Conservation (phyloP, 2,113 vertebrate species). For the human (Homo sapiens) region GRCh38 chr6:90613001-90613500, state of each 20-base stretch:
- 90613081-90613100: conserved; percentile 41
- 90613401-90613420: conserved; percentile 60
- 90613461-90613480: conserved; percentile 51
- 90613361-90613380: conserved; percentile 65
- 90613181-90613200: conserved; percentile 42
- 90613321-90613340: conserved; percentile 56
- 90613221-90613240: background rate
- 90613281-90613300: conserved; percentile 70
- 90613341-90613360: conserved; percentile 47
- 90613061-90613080: background rate
- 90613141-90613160: conserved; percentile 33
- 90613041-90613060: conserved; percentile 4
- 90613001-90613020: background rate
- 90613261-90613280: conserved; percentile 60
- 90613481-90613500: background rate
- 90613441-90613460: conserved; percentile 33
- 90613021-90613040: background rate
- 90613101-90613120: conserved; percentile 19
- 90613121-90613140: background rate
- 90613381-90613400: conserved; percentile 53
- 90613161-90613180: conserved; percentile 46
- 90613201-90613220: background rate
- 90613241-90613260: conserved; percentile 32
- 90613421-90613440: conserved; percentile 51
- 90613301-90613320: conserved; percentile 66